Evolutionary conservation across 2,888 invertebrate species (phyloP).

Genomic region (Morpho deidamia): DNA sequence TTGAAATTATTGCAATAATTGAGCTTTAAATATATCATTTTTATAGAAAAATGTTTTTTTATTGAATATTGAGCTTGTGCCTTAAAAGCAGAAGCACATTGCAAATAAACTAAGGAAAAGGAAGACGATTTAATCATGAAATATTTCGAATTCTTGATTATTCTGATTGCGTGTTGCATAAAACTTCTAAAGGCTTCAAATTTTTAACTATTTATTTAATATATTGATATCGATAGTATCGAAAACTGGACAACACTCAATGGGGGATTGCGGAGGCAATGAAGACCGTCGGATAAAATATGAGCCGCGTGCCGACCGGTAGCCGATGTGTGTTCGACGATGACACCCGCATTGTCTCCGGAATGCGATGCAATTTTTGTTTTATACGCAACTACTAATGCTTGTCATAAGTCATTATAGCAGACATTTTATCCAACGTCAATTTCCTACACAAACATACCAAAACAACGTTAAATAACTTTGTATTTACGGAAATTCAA

Average conservation of each 20-base stretch:
- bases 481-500: no score
- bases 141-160: no score
- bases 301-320: slow-evolving; percentile 63
- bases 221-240: neutral
- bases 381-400: slow-evolving; percentile 4
- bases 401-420: neutral
- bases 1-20: no score
- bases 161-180: no score
- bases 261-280: slow-evolving; percentile 54
- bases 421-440: neutral
- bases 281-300: slow-evolving; percentile 75
- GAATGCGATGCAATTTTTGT: slow-evolving; percentile 21
- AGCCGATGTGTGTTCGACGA: slow-evolving; percentile 57
- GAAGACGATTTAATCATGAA: no score
- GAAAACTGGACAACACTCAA: slow-evolving; percentile 24
- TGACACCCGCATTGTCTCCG: slow-evolving; percentile 61
- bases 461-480: no score
- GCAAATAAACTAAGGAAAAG: no score
- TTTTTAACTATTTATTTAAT: neutral
- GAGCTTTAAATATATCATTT: no score
- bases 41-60: no score
- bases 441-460: neutral
- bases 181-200: no score
- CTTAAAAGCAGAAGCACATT: no score
- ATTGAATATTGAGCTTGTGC: no score